Evolutionary conservation across 1,140 invertebrate species (phyloP), one percentile per base, ranked within the genome.

Genomic region (Achroia grisella): DNA sequence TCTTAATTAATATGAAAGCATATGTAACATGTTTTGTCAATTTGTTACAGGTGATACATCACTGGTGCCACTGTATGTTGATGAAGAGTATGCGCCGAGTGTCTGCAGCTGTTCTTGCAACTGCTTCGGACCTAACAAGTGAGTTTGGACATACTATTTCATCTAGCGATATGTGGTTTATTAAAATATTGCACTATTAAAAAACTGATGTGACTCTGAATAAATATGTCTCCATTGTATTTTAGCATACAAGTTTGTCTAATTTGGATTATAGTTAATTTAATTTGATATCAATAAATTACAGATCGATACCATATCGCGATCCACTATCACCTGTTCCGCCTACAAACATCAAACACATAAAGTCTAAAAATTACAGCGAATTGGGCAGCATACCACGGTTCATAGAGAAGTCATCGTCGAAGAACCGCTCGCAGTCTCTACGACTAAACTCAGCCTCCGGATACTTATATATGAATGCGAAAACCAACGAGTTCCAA

Each of bases 401-500:
- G 0, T 84, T 78, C 62, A 86, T 86, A 10, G 86, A 87, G 39
- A 86, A 82, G 35, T 57, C 74, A 0, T 79, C 77, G 0, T 62
- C 70, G 0, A 84, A 79, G 39, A 77, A 74, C 43, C 59, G 66
- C 4, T 86, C 81, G 0, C 83, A 86, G 36, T 75, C 82, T 0
- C 46, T 87, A 0, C 52, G 86, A 6, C 70, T 87, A 0, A 86
- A 86, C 39, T 87, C 86, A 0, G 86, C 86, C 0, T 87, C 86
- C 0, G 86, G 86, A 0, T 86, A 86, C 47, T 53, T 87, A 0
- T 86, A 86, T 29, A 87, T 87, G 86, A 87, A 86, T 59, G 86
- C 86, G 0, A 80, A 69, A 27, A 67, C 71, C 5, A 82, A 85
- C 47, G 84, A 86, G 11, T 87, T 87, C 53, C 77, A 84, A 58